Evolutionary conservation across 2,113 vertebrate genomes (phyloP), one percentile per base, ranked within the genome.

Genomic region (Alaudala cheleensis): DNA sequence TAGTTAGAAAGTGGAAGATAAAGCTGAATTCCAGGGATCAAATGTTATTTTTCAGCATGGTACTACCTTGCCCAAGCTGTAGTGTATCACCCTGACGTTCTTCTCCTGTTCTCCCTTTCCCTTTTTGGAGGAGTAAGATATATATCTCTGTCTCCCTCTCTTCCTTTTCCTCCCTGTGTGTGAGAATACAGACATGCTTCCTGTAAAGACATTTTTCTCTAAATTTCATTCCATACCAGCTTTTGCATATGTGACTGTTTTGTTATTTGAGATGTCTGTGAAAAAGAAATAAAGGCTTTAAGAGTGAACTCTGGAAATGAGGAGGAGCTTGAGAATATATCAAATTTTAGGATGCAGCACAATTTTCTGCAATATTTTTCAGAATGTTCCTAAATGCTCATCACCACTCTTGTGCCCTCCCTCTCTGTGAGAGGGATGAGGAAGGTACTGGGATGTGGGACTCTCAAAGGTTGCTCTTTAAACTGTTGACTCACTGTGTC

Each of bases 201-300:
- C 24, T 86, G 28, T 92, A 79, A 93, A 91, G 66, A 81, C 13
- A 22, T 90, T 92, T 91, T 83, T 94, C 82, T 92, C 90, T 92
- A 47, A 71, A 93, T 78, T 80, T 86, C 87, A 31, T 93, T 88
- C 93, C 86, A 76, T 96, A 73, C 42, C 33, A 54, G 79, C 56
- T 74, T 72, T 90, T 95, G 85, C 71, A 72, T 95, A 93, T 96
- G 96, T 98, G 97, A 96, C 96, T 97, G 96, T 96, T 97, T 88
- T 95, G 81, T 90, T 96, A 78, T 96, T 96, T 94, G 92, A 97
- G 85, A 96, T 95, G 42, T 96, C 95, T 98, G 97, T 98, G 97
- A 97, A 98, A 91, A 94, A 89, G 81, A 96, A 97, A 97, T 95
- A 95, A 96, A 96, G 80, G 79, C 88, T 95, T 92, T 86, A 95